Evolutionary conservation across 2,113 vertebrate genomes (phyloP), one percentile per base, ranked within the genome.

Genomic region (Trochalopteron elliotii): DNA sequence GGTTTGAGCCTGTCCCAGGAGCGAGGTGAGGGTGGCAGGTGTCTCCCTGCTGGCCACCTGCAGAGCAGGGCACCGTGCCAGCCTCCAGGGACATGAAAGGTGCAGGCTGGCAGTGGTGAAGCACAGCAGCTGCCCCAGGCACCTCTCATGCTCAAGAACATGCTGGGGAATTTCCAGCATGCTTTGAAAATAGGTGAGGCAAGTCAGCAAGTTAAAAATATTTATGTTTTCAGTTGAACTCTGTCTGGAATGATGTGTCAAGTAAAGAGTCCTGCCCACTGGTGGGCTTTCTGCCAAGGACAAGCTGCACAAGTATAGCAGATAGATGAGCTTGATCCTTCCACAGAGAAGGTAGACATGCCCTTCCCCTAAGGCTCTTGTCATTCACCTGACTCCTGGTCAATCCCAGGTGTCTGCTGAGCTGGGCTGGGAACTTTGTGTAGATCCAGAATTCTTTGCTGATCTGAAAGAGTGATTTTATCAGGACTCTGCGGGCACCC

Each of bases 1-100:
- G 37, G 15, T 24, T 16, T 49, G 57, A 69, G 45, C 1, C 6
- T 19, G 42, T 30, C n/a, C 2, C 0, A 0, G 0, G 63, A 60
- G 53, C 0, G 1, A 42, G 2, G 3, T 2, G 3, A 37, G 35
- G 18, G 5, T 14, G 12, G 11, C 33, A 37, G 40, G 57, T 42
- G 52, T 49, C 7, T 71, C 0, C 0, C 27, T 49, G 37, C 74
- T 77, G 84, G 64, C 25, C 50, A 4, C 25, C 47, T 31, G 31
- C 0, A 1, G 25, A 35, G 56, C 2, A 2, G 59, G 55, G 28
- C 37, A 27, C 35, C 1, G 0, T 23, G 8, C 61, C 67, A 63
- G 22, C 59, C 68, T 52, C 33, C 13, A 0, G 3, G 8, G 59
- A 3, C 35, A 23, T 52, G 28, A 21, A 44, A 40, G 61, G 50